phyloP scores from a whole-genome alignment of 2,888 invertebrate genomes.

The Polyommatus iphigenia region DNA sequence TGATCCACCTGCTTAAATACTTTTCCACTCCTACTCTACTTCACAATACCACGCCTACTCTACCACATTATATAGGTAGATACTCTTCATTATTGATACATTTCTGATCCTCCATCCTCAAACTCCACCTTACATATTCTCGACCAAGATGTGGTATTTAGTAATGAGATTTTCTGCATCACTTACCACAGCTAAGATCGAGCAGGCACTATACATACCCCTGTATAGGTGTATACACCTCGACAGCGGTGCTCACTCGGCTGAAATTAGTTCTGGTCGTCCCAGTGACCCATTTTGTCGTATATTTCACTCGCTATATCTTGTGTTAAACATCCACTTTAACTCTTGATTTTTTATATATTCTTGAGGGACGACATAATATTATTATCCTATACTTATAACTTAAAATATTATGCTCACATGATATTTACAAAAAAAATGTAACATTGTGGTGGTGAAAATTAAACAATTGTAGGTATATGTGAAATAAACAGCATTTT shows the following conservation, averaged over 20 bases:
- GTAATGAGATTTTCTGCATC: neutral
- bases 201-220: neutral
- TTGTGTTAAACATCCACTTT: neutral
- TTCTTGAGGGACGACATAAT: neutral
- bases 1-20: too few relatives aligned
- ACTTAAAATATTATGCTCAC: too few relatives aligned
- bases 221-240: neutral
- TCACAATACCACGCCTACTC: too few relatives aligned
- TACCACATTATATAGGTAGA: too few relatives aligned
- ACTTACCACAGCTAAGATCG: neutral
- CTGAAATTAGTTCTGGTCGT: slow-evolving; percentile 11
- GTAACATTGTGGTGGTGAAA: too few relatives aligned
- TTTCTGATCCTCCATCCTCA: neutral
- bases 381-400: too few relatives aligned
- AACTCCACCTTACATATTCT: neutral
- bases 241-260: slow-evolving; percentile 1
- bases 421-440: too few relatives aligned
- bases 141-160: neutral
- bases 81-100: neutral
- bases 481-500: too few relatives aligned
- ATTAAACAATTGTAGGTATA: too few relatives aligned
- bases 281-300: neutral
- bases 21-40: too few relatives aligned
- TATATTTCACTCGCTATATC: neutral
- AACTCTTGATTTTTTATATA: neutral